Base-by-base conservation (phyloP, 2,797 vertebrate species). In the Sphaeramia orbicularis region DNA sequence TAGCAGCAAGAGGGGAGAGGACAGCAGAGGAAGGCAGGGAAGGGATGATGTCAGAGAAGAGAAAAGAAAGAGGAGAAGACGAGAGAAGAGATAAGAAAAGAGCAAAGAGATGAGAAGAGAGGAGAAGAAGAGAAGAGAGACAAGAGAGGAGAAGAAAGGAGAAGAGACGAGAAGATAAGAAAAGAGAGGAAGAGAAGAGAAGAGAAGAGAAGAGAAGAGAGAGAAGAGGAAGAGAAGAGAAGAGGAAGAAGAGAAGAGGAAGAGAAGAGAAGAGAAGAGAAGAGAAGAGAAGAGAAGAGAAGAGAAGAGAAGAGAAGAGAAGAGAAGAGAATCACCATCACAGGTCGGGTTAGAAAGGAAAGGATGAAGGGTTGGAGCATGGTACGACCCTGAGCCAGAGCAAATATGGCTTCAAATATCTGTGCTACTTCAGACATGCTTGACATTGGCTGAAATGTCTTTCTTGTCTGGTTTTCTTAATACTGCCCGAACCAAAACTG, bases 1-100 rank as follows among this genome's bases (percentile, higher is more conserved):
- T 87, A 95, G 95, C 95, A 95, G 89, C 91, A 80, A 89, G 61
- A 88, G 63, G 86, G 58, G 35, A 42, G 48, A 73, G 70, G 74
- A 74, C 15, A 75, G 76, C 89, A 86, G 92, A 89, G 91, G 85
- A 76, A 52, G 86, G 87, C 54, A 82, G 59, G 65, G 69, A 15
- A 42, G 52, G 59, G 66, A 14, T 13, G 13, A 37, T 4, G 69
- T 2, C 10, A 74, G 47, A 74, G 36, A 57, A 71, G 2, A 24
- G 35, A 13, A 15, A 18, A 4, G 12, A 11, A 30, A 57, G 14
- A 21, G 4, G 27, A 13, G 11, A 30, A 27, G n/a, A n/a, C n/a
- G 11, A 35, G 6, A 44, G 5, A 10, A 43, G 12, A 43, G 12
- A 16, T 6, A 11, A 51, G 7, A 48, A 10, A 14, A 44, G 18